Conservation (phyloP, 2,797 vertebrate genomes). For the Sphenopsis melanotis region DNA sequence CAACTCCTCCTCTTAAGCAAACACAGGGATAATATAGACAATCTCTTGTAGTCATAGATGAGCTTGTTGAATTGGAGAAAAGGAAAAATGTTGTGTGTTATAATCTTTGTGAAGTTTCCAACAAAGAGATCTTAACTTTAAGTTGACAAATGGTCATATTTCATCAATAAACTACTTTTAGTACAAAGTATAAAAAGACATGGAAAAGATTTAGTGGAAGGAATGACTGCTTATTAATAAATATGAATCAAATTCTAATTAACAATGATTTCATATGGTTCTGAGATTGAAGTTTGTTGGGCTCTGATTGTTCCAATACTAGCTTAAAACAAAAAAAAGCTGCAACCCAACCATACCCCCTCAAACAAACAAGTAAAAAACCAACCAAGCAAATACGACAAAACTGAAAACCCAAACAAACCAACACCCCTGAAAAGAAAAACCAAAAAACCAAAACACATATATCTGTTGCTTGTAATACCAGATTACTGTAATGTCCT, state of each 20-base stretch:
- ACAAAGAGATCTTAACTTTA: not conserved
- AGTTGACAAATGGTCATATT: not conserved
- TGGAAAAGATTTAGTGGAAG: not conserved
- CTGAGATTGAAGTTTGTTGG: not conserved
- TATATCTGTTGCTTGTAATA: not conserved
- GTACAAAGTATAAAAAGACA: not conserved
- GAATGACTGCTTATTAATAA: not conserved
- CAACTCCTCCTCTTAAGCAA: not conserved
- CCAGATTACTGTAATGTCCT: not conserved
- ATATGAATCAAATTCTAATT: not conserved
- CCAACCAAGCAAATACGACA: not conserved
- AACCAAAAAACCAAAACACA: rapidly evolving
- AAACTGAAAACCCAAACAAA: not conserved
- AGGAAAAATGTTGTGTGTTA: not conserved
- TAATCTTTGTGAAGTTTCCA: not conserved
- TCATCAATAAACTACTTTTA: not conserved
- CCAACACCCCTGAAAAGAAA: rapidly evolving
- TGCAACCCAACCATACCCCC: rapidly evolving
- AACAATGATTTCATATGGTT: not conserved
- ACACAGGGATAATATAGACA: not conserved
- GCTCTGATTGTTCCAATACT: not conserved
- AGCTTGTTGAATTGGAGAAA: not conserved
- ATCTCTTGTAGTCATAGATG: not conserved
- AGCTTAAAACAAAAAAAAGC: not conserved
- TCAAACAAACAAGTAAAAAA: not conserved